phyloP scores from a whole-genome alignment of 2,888 invertebrate genomes.

The Actias luna region DNA sequence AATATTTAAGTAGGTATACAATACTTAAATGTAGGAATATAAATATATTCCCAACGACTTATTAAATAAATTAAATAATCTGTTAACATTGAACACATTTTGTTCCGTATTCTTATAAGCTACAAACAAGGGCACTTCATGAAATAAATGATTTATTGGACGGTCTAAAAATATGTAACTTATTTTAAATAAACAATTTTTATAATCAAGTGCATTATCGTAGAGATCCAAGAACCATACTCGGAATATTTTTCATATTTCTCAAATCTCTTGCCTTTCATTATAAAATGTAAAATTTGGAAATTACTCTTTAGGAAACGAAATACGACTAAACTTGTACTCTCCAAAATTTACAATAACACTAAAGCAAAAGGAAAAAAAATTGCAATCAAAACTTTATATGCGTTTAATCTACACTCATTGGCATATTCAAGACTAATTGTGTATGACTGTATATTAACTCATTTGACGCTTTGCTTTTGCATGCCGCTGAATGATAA shows the following conservation, averaged over 20 bases:
- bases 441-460: too few species aligned
- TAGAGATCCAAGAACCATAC: neutral
- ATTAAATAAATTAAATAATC: slow-evolving; percentile 13
- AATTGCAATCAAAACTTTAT: too few species aligned
- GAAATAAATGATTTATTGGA: slow-evolving; percentile 50
- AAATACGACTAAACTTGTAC: too few species aligned
- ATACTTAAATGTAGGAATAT: neutral
- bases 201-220: neutral
- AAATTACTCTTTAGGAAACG: too few species aligned
- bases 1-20: neutral
- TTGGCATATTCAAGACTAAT: too few species aligned
- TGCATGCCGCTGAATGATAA: too few species aligned
- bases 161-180: too few species aligned
- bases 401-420: too few species aligned
- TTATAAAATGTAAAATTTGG: too few species aligned
- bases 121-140: slow-evolving; percentile 51
- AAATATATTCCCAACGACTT: neutral
- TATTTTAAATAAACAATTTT: neutral
- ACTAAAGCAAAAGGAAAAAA: too few species aligned
- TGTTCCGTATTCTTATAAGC: slow-evolving; percentile 45
- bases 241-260: neutral
- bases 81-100: slow-evolving; percentile 58
- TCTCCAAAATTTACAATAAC: too few species aligned
- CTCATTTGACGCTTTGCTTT: too few species aligned
- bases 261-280: neutral